Base-by-base conservation (phyloP, 2,113 vertebrate species). In the Natator depressus region DNA sequence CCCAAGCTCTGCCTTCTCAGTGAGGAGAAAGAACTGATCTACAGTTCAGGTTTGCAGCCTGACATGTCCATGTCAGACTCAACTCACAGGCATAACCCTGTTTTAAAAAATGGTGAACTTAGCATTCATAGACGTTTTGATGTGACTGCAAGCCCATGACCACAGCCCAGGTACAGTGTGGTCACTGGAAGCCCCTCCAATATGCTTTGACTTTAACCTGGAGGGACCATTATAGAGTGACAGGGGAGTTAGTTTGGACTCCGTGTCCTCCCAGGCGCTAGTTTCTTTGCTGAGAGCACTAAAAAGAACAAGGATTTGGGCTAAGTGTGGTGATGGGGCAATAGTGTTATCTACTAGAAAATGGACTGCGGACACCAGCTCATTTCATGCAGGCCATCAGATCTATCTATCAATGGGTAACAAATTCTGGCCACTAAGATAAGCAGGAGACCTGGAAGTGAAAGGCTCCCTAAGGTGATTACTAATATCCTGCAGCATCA, bases 1-100 rank as follows among this genome's bases (percentile, higher is more conserved):
- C 89, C 86, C 89, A 59, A 89, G 84, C 82, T 95, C 80, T 85
- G 35, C 69, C 88, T 90, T 95, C 50, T 95, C 51, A 57, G 82
- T 94, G 50, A 75, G 85, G 90, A 95, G 92, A 85, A 94, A 87
- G 25, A 93, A 27, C 76, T 29, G 35, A 59, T 91, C 0, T 0
- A 80, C 69, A 85, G 83, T 50, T 49, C 17, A 54, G 22, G 10
- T 88, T 93, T 91, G 90, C 57, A 87, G 88, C 50, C 80, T 96
- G 78, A 94, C 51, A 82, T 88, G 93, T 83, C 93, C 84, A 84
- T 92, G 88, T 54, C 75, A 1, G 0, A 29, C 25, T 88, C 62
- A 49, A 80, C 42, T 8, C 16, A 1, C 2, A 59, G 59, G 35
- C 29, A 85, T 79, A 88, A 50, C 10, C 69, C 27, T 16, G 3